phyloP scores from a whole-genome alignment of 2,113 vertebrate genomes.

The Calcarius ornatus region DNA sequence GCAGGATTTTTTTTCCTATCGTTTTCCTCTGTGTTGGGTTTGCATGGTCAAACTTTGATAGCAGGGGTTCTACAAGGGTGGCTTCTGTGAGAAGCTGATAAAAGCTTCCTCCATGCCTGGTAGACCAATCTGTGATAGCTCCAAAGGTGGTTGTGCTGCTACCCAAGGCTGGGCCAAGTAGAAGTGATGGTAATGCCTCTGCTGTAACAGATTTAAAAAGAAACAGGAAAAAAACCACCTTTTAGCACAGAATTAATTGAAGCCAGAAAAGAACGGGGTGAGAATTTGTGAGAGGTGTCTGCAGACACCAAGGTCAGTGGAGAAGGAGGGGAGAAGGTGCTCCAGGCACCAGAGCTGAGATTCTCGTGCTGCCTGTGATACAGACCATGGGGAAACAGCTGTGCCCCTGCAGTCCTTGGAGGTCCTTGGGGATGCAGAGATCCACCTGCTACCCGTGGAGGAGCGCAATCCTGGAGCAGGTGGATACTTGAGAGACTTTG shows the following conservation, averaged over 20 bases:
- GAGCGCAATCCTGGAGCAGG: rapidly evolving
- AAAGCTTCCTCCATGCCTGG: background rate
- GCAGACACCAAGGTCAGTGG: background rate
- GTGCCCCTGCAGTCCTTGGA: background rate
- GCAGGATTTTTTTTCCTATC: background rate
- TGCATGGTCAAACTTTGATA: background rate
- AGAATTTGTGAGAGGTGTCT: background rate
- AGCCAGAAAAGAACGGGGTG: background rate
- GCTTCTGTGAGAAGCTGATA: background rate
- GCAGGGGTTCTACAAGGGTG: background rate
- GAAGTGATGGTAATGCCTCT: background rate
- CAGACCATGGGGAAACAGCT: background rate
- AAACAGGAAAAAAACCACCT: background rate
- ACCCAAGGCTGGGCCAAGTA: background rate
- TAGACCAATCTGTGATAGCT: background rate
- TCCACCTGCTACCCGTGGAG: background rate
- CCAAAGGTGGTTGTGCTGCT: background rate
- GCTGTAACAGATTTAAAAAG: background rate
- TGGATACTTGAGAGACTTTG: no score
- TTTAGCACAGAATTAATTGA: background rate
- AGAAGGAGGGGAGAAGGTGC: background rate
- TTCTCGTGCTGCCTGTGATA: rapidly evolving
- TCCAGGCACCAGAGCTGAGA: rapidly evolving
- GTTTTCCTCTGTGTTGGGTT: background rate
- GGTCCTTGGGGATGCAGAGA: background rate